Evolutionary conservation across 1,140 invertebrate genomes (phyloP).

Genomic region (Drosophila lini): DNA sequence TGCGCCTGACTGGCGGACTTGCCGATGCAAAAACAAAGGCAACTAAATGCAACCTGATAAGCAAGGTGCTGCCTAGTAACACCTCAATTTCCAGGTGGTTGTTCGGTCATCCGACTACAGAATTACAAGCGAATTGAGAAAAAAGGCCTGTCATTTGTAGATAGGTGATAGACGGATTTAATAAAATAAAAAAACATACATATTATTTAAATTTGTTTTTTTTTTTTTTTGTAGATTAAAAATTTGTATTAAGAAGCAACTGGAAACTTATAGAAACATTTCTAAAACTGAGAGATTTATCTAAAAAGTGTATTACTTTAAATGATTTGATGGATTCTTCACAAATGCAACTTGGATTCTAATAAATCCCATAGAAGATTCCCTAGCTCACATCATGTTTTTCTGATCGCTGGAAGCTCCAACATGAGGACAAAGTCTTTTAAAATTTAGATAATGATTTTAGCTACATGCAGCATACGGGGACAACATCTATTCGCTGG

Average conservation of each 20-base stretch:
- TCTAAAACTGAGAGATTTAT: neutral
- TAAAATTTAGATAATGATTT: slow-evolving; percentile 18
- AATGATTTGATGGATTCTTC: neutral
- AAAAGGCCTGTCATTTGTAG: slow-evolving; percentile 9
- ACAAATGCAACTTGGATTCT: neutral
- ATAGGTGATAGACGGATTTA: neutral
- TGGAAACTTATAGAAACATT: neutral
- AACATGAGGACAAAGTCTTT: slow-evolving; percentile 2
- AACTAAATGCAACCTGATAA: slow-evolving; percentile 22
- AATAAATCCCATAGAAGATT: neutral
- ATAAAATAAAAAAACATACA: no score
- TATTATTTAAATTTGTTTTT: neutral
- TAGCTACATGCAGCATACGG: slow-evolving; percentile 13
- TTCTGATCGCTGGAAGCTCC: neutral
- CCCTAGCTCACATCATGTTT: neutral
- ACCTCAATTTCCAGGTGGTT: slow-evolving; percentile 25
- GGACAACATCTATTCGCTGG: neutral
- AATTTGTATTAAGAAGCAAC: neutral
- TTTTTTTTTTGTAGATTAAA: no score
- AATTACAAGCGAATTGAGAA: neutral
- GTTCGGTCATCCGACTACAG: neutral
- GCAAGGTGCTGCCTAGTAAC: slow-evolving; percentile 26
- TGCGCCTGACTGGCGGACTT: slow-evolving; percentile 18
- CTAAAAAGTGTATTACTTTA: no score
- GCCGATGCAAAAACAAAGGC: slow-evolving; percentile 19